Evolutionary conservation across 2,888 invertebrate species (phyloP), one percentile per base, ranked within the genome.

Genomic region (Cylloceria caligata): DNA sequence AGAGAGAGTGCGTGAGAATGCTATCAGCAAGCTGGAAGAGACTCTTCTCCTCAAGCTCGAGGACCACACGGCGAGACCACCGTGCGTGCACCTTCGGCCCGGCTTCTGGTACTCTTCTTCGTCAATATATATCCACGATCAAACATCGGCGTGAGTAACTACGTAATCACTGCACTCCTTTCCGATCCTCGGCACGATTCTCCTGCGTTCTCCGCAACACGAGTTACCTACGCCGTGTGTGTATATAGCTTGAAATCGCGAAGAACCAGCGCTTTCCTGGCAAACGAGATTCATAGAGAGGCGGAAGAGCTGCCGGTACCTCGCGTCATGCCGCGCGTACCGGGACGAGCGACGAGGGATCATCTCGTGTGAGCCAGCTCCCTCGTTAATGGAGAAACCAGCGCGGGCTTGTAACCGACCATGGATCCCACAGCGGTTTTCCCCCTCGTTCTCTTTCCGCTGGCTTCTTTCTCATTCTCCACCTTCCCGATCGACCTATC

Each of bases 1-100:
- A 24, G 68, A 73, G 69, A 72, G 82, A 84, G 84, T 85, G 82
- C 84, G 84, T 83, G 85, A 83, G 84, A 84, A 81, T 83, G 84
- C 80, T 80, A 85, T 81, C 81, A 83, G 81, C 72, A 60, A 79
- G 78, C 79, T 73, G 78, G 78, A 84, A 78, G 75, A 84, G 81
- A 84, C 45, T 76, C 76, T 65, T 72, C 83, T 72, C 73, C 71
- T 69, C 80, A 76, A 80, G 79, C 68, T 67, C 68, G 81, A 62
- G 89, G 92, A 92, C 92, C 92, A 92, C 92, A 92, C 92, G 89
- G 90, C 88, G 90, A 90, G 91, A 91, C 91, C 91, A 91, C 91
- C 91, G 89, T 91, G 91, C 90, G 89, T 89, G 87, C 74, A 80
- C 67, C 83, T 81, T 80, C 77, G 72, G 52, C 21, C 55, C 45